Evolutionary conservation across 2,888 invertebrate genomes (phyloP), one percentile per base, ranked within the genome.

Genomic region (Rhimphoctona megacephalus): DNA sequence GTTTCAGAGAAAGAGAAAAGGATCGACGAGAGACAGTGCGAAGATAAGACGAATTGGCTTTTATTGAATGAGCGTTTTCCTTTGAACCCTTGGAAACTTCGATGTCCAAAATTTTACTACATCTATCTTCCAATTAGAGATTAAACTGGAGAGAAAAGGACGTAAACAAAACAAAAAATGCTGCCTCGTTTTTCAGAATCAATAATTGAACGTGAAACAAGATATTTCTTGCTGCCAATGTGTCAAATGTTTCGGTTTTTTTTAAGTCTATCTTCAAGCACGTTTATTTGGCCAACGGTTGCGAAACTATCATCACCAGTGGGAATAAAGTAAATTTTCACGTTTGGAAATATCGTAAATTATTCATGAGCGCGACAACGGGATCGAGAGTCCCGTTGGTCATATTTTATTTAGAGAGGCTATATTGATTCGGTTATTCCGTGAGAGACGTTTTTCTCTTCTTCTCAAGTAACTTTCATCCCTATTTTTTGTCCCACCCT

Each of bases 11-110:
- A 30, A 66, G 80, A 25, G 39, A 30, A 36, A 76, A 66, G 77
- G 67, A 76, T 77, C 78, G 81, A 30, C 43, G 72, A 74, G 73
- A 70, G 19, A 86, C 70, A 70, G 67, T 73, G 72, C 49, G 64
- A 66, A 72, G 86, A 77, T 86, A 81, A 86, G 86, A 86, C 86
- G 86, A 81, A 86, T 86, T 73, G 83, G 83, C 77, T 81, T 25
- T 30, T 74, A 66, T 70, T 80, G 76, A 67, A 52, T 33, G 14
- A 36, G 30, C 57, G 64, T 83, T 83, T 83, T 57, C 77, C 83
- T 86, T 86, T 83, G 83, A 80, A 83, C 76, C 52, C 30, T 33
- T 19, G 25, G 64, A 19, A 76, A 83, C 52, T 69, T 36, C 43
- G 43, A 64, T 83, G 83, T 25, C 72, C 73, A 17, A 70, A 79